Base-by-base conservation (phyloP, 2,797 vertebrate species). In the Prionace glauca region DNA sequence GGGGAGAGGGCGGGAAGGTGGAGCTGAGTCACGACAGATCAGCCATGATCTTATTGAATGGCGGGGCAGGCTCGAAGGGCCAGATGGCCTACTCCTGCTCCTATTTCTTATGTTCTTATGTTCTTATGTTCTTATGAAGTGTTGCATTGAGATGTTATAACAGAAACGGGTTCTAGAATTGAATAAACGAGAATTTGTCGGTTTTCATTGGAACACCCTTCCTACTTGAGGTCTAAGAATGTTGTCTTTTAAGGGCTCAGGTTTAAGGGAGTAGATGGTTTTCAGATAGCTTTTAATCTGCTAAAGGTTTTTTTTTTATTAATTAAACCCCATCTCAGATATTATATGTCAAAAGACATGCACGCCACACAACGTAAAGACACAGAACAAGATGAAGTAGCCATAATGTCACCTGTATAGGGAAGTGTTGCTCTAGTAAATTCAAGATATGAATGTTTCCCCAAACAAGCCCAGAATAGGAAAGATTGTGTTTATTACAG, bases 91-190 rank as follows among this genome's bases (percentile, higher is more conserved):
- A n/a, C n/a, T n/a, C n/a, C n/a, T n/a, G n/a, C n/a, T n/a, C n/a
- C n/a, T n/a, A n/a, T n/a, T n/a, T n/a, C n/a, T n/a, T n/a, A n/a
- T n/a, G n/a, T n/a, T n/a, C n/a, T n/a, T n/a, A n/a, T n/a, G n/a
- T n/a, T n/a, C n/a, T n/a, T n/a, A n/a, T n/a, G n/a, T n/a, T n/a
- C n/a, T n/a, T 92, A 92, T 11, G 62, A 41, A 69, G 60, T n/a
- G 62, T 36, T 91, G 65, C 90, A 41, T 90, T 62, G 62, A 92
- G 62, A 92, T 92, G 88, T 92, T 9, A 62, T 62, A 32, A 92
- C 11, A n/a, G 60, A 91, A 60, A 65, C 1, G 2, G 62, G 90
- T 69, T 69, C 90, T 92, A 67, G 65, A 92, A 69, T 69, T 69
- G 62, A 41, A 65, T 26, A 20, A 45, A 92, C 36, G 56, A 90